Evolutionary conservation across 2,113 vertebrate genomes (phyloP).

Genomic region (Penelope pileata): DNA sequence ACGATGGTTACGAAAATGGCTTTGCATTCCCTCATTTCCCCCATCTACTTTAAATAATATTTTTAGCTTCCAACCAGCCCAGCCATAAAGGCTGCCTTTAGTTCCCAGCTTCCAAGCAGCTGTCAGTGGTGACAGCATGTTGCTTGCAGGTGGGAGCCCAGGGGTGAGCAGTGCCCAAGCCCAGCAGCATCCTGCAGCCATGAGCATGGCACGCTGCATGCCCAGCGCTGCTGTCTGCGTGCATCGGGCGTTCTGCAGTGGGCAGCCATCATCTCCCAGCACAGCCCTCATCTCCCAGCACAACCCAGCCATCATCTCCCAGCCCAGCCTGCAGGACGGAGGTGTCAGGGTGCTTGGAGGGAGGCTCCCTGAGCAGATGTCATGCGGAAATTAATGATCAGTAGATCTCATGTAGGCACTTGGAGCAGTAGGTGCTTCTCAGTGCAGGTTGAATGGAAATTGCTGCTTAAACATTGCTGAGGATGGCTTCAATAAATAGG

Average conservation of each 20-base stretch:
- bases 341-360: background rate
- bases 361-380: background rate
- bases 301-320: rapidly evolving
- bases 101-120: background rate
- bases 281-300: no score
- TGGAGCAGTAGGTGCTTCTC: background rate
- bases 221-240: no score
- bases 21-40: background rate
- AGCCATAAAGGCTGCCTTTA: background rate
- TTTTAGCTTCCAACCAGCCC: background rate
- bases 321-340: background rate
- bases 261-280: background rate
- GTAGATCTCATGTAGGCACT: background rate
- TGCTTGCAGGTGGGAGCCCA: background rate
- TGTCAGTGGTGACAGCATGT: background rate
- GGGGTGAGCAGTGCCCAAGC: no score
- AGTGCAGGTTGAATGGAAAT: background rate
- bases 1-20: background rate
- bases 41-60: background rate
- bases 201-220: no score
- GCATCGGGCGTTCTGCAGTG: background rate
- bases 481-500: background rate
- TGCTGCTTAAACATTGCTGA: background rate
- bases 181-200: no score
- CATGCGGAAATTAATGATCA: background rate